Base-by-base conservation (phyloP, 2,113 vertebrate species). In the Atlantisia rogersi region DNA sequence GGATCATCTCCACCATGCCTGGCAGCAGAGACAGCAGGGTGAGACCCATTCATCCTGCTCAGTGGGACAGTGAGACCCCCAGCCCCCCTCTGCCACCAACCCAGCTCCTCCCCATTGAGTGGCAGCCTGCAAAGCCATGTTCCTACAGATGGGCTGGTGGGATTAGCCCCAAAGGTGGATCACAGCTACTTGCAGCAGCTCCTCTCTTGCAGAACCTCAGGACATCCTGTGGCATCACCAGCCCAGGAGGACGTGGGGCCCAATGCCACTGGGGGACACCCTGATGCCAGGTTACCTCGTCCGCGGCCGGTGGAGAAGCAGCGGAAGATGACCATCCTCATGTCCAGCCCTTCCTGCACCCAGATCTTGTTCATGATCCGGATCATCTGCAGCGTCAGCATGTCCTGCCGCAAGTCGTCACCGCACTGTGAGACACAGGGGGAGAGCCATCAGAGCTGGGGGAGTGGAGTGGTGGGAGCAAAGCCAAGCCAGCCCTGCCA, bases 1-100 rank as follows among this genome's bases (percentile, higher is more conserved):
- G 99, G 93, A 99, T 99, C 99, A 99, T 99, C 98, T 99, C 99
- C 90, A 99, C 99, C 99, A 99, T 99, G 29, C 99, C 99, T 99
- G 95, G n/a, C n/a, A 58, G 67, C 11, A 17, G 2, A 79, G 65
- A 71, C 20, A 55, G 20, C 0, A 13, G 16, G 3, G 17, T 91
- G 75, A 92, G 64, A 65, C 32, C 18, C 67, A 62, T 17, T 73
- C 58, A 17, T 32, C 58, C 82, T 4, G 2, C 44, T 13, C 0
- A 12, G 0, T 11, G 26, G 28, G 26, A 8, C 37, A n/a, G 10
- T 11, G 3, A 26, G 18, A 19, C 17, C 70, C 9, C 5, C 3
- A 3, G 31, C 11, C 35, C 9, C 32, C 11, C 4, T 40, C 19
- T 44, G 15, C 82, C 55, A 31, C 50, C 20, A 13, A 37, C 37